Conservation (phyloP, 2,113 vertebrate genomes). For the Cygnus buccinator region DNA sequence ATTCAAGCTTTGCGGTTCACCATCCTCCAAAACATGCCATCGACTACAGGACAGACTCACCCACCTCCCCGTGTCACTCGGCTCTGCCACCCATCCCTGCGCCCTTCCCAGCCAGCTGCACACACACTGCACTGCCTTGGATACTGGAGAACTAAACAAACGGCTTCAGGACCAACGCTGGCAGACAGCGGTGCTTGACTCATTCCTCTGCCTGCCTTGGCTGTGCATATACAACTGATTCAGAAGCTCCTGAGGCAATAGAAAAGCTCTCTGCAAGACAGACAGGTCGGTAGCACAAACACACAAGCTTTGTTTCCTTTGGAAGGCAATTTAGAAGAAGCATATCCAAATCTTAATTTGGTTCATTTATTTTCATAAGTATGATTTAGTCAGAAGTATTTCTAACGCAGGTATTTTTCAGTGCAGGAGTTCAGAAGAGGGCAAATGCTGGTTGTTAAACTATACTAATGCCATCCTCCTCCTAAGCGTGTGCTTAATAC, state of each 20-base stretch:
- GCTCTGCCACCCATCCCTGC: not conserved
- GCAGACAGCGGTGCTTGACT: not conserved
- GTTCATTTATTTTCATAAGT: not conserved
- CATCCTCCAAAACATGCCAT: not conserved
- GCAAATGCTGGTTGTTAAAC: conserved; percentile 34
- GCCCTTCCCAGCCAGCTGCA: not conserved
- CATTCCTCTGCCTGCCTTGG: not conserved
- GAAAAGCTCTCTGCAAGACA: not conserved
- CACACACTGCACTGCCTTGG: rapidly evolving
- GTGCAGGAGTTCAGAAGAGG: not conserved
- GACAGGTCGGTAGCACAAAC: not conserved
- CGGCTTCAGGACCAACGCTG: not conserved
- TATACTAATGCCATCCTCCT: conserved; percentile 10
- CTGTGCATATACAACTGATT: not conserved
- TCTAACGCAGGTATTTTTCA: conserved; percentile 12
- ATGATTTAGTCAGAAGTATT: not conserved
- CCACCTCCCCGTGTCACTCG: rapidly evolving
- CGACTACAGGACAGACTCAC: not conserved
- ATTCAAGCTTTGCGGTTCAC: not conserved
- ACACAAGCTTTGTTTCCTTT: not conserved
- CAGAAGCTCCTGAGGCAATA: not conserved
- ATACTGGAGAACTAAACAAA: not conserved
- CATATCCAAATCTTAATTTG: not conserved
- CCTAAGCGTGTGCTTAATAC: not conserved
- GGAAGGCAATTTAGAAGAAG: not conserved